A percentile compares a stretch with the other conserved stretches of the same genome.
Evolutionary conservation across 1,140 invertebrate genomes (phyloP).

Genomic region (Megalonaias nervosa): DNA sequence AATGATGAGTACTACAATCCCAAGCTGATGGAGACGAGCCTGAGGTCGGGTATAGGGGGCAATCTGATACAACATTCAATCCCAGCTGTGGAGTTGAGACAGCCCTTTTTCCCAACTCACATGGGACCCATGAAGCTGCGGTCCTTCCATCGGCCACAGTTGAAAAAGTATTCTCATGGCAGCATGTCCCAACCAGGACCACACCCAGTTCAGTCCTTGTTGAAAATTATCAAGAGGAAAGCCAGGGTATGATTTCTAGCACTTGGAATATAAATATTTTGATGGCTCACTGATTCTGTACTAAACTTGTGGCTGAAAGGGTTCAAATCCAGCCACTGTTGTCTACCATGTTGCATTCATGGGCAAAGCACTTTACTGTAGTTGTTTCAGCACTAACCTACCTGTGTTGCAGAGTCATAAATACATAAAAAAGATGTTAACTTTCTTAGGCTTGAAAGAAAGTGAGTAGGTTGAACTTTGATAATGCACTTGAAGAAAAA

Average conservation of each 20-base stretch:
- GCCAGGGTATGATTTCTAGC: constrained; percentile 77
- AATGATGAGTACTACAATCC: constrained; percentile 98
- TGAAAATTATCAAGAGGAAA: constrained; percentile 95
- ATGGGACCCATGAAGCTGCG: constrained; percentile 88
- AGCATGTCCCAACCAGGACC: constrained; percentile 78
- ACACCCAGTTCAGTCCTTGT: constrained; percentile 80
- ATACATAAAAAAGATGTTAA: neutral
- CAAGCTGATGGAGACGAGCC: constrained; percentile 74
- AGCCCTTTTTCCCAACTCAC: constrained; percentile 96
- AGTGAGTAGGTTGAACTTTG: neutral
- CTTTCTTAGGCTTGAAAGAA: neutral
- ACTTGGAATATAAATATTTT: neutral
- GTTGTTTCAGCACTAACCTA: neutral
- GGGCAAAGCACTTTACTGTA: no score
- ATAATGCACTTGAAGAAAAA: neutral
- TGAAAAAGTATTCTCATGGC: constrained; percentile 91
- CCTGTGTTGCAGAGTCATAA: neutral
- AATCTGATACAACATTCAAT: constrained; percentile 89
- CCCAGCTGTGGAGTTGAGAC: constrained; percentile 93
- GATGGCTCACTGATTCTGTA: no score
- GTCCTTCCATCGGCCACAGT: constrained; percentile 93
- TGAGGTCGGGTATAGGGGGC: constrained; percentile 72
- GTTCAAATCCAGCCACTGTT: no score
- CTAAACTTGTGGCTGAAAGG: no score
- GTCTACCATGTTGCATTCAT: no score